Evolutionary conservation across 2,888 invertebrate genomes (phyloP).

Genomic region (Cheilosia pagana): DNA sequence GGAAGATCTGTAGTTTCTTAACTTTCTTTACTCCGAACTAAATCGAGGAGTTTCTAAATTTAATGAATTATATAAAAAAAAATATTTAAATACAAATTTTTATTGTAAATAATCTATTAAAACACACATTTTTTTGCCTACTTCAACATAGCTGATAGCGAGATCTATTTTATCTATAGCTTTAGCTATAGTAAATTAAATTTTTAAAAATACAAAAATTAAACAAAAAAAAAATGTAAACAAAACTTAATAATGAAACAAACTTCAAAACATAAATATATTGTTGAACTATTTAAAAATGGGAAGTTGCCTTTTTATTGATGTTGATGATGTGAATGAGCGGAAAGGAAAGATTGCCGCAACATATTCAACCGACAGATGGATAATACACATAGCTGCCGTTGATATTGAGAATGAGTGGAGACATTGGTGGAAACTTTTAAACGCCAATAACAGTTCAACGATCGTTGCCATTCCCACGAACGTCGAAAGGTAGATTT

Average conservation of each 20-base stretch:
- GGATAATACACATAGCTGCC: too few relatives aligned
- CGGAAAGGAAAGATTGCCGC: too few relatives aligned
- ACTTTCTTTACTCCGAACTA: slow-evolving; percentile 30
- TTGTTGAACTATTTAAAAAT: slow-evolving; percentile 51
- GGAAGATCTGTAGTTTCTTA: slow-evolving; percentile 33
- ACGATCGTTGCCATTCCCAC: too few relatives aligned
- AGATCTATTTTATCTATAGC: slow-evolving; percentile 42
- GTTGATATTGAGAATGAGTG: too few relatives aligned
- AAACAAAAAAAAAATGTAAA: slow-evolving; percentile 38
- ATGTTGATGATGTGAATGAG: too few relatives aligned
- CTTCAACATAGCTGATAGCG: slow-evolving; percentile 45
- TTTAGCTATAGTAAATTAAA: slow-evolving; percentile 53
- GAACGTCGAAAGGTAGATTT: too few relatives aligned
- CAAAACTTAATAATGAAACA: slow-evolving; percentile 39
- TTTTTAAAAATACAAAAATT: slow-evolving; percentile 55
- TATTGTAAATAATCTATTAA: slow-evolving; percentile 60
- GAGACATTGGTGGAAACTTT: too few relatives aligned
- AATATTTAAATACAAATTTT: slow-evolving; percentile 37
- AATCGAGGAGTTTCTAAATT: slow-evolving; percentile 21
- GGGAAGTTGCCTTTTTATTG: background rate
- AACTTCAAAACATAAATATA: slow-evolving; percentile 46
- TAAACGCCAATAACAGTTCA: too few relatives aligned
- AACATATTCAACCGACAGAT: too few relatives aligned
- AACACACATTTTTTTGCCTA: slow-evolving; percentile 46
- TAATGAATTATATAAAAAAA: slow-evolving; percentile 30